Evolutionary conservation across 2,113 vertebrate species (phyloP), one percentile per base, ranked within the genome.

Genomic region (Willisornis vidua): DNA sequence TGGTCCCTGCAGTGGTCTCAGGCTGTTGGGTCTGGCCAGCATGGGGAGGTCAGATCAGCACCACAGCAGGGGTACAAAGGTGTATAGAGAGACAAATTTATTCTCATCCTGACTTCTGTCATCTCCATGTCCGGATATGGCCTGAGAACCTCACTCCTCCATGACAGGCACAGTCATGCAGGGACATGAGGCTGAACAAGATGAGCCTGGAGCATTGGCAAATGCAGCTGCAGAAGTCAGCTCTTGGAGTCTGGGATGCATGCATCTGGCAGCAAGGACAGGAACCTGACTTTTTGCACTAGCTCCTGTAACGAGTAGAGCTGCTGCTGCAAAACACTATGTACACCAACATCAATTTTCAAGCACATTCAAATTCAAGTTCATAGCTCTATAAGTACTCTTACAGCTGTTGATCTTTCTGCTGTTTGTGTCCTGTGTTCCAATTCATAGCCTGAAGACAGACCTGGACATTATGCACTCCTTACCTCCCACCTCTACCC

Each of bases 151-250:
- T 29, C 31, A 31, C 5, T 86, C 4, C 26, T 67, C 23, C 12
- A 48, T 37, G 10, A 3, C 0, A 4, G 26, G 10, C 23, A 82
- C 0, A 7, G 12, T 8, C 0, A 0, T 70, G 12, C 14, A 5
- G 10, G 13, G 59, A 26, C 1, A 1, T 8, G 7, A 12, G 17
- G 15, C 33, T 70, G 23, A 59, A 84, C 35, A 41, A 46, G 4
- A 7, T 19, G 28, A 86, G 17, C 4, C 8, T 6, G 22, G 28
- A 28, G 22, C 14, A 15, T 12, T 39, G 19, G 6, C 19, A 54
- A 10, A 26, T 19, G 39, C 22, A 93, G 35, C 19, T 73, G 19
- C 26, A 81, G 59, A 13, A 77, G 8, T 19, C 37, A 65, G 29
- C 23, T 82, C 19, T 37, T 39, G 28, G 24, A 13, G 24, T 16